A percentile compares a stretch with the other conserved stretches of the same genome.
Evolutionary conservation across 2,888 invertebrate genomes (phyloP).

Genomic region (Rhingia campestris): DNA sequence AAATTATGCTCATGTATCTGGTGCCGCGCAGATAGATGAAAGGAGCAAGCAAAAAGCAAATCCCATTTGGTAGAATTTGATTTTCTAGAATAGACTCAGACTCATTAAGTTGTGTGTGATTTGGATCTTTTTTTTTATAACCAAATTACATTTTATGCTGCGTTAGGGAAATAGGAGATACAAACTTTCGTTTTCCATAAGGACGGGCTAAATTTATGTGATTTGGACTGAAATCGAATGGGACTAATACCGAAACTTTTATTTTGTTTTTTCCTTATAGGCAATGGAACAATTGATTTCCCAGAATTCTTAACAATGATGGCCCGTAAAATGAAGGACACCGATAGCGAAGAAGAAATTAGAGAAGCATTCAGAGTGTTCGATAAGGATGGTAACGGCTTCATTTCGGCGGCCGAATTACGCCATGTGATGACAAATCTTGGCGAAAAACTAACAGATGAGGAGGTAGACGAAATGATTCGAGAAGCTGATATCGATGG

Average conservation of each 20-base stretch:
- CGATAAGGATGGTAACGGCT: constrained; percentile 99
- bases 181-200: not conserved
- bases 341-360: constrained; percentile 99
- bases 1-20: constrained; percentile 2
- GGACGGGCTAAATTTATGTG: too few relatives aligned
- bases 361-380: constrained; percentile 99
- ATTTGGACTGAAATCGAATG: too few relatives aligned
- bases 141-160: constrained; percentile 43
- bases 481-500: constrained; percentile 99
- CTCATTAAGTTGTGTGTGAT: too few relatives aligned
- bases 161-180: constrained; percentile 7
- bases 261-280: constrained; percentile 83
- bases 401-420: constrained; percentile 98
- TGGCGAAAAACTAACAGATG: constrained; percentile 99
- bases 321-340: constrained; percentile 99
- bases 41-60: not conserved
- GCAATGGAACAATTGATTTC: constrained; percentile 99
- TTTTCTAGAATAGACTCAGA: too few relatives aligned
- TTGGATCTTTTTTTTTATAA: too few relatives aligned
- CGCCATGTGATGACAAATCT: constrained; percentile 99
- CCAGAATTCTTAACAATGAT: constrained; percentile 99
- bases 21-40: constrained; percentile 4
- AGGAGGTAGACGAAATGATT: constrained; percentile 99
- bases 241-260: too few relatives aligned
- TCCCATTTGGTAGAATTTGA: too few relatives aligned